A percentile compares a stretch with the other conserved stretches of the same genome.
Conservation (phyloP, 2,797 vertebrate genomes). For the Ficedula albicollis region DNA sequence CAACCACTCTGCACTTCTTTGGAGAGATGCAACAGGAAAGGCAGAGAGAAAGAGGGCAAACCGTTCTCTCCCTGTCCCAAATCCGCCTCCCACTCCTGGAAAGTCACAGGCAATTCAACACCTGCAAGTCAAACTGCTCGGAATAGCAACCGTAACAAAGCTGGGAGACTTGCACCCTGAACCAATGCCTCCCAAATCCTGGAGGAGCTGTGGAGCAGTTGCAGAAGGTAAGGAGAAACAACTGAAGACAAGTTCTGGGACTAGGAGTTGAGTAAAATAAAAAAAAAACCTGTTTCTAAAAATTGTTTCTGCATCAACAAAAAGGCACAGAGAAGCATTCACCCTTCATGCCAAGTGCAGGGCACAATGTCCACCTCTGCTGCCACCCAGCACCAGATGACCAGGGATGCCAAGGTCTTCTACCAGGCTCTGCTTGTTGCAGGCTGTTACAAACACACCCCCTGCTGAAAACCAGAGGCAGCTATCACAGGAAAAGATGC, state of each 20-base stretch:
- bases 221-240: background rate
- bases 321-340: constrained; percentile 20
- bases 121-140: background rate
- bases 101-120: background rate
- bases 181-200: background rate
- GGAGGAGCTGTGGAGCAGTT: background rate
- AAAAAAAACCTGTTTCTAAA: background rate
- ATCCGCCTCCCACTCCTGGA: background rate
- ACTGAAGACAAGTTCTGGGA: background rate
- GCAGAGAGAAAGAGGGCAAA: constrained; percentile 3
- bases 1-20: background rate
- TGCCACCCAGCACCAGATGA: background rate
- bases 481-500: background rate
- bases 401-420: background rate
- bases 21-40: constrained; percentile 20
- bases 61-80: background rate
- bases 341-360: background rate
- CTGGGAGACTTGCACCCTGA: background rate
- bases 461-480: background rate
- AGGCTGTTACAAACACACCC: background rate
- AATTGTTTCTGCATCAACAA: background rate
- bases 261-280: background rate
- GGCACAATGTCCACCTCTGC: background rate
- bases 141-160: background rate
- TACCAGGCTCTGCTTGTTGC: background rate